Evolutionary conservation across 2,888 invertebrate species (phyloP).

Genomic region (Parnassius smintheus): DNA sequence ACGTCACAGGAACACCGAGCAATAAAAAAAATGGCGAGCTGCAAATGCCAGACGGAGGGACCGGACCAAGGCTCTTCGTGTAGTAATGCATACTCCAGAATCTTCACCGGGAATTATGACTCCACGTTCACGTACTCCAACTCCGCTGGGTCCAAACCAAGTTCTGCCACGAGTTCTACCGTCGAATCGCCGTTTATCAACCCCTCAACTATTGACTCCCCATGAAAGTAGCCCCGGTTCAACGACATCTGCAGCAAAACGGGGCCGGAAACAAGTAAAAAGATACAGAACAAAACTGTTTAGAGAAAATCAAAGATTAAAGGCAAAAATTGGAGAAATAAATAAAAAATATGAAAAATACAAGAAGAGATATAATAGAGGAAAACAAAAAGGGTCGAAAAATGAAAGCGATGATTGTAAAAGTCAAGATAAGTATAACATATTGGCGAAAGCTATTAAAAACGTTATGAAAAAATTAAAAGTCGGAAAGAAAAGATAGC

Average conservation of each 20-base stretch:
- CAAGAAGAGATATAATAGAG: too few relatives aligned
- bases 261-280: too few relatives aligned
- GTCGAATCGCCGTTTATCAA: neutral
- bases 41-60: conserved; percentile 23
- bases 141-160: conserved; percentile 3
- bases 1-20: conserved; percentile 20
- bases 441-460: too few relatives aligned
- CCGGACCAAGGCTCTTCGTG: conserved; percentile 13
- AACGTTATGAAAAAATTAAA: too few relatives aligned
- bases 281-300: too few relatives aligned
- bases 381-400: too few relatives aligned
- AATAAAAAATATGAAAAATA: too few relatives aligned
- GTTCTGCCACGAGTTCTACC: neutral
- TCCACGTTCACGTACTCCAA: conserved; percentile 18
- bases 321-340: too few relatives aligned
- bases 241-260: too few relatives aligned
- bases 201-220: conserved; percentile 9
- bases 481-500: neutral
- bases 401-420: too few relatives aligned
- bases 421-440: too few relatives aligned
- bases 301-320: too few relatives aligned
- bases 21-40: conserved; percentile 25
- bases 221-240: neutral
- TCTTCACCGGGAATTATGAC: conserved; percentile 13
- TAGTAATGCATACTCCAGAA: conserved; percentile 5